Evolutionary conservation across 2,113 vertebrate genomes (phyloP), one percentile per base, ranked within the genome.

Genomic region (Ceyx margarethae): DNA sequence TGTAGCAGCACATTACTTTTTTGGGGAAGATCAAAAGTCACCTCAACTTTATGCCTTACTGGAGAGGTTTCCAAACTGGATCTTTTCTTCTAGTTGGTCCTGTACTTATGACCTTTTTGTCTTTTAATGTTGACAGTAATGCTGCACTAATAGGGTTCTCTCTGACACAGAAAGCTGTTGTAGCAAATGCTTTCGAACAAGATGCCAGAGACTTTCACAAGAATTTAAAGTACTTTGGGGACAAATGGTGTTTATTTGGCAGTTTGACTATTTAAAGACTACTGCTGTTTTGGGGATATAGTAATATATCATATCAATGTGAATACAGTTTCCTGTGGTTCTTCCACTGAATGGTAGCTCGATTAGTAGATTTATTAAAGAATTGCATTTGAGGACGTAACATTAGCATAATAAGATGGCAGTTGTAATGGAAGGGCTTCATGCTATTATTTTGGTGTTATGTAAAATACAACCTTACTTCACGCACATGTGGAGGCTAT

Each of bases 31-130:
- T 94, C 98, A 98, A 82, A 96, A 95, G 82, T 99, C 99, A 15
- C 95, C 98, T 90, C 95, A 97, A 85, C 97, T 99, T 54, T 85
- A 93, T 57, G 94, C 96, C 72, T 96, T 99, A 90, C 95, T 98
- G 60, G 85, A 90, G 33, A 98, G 95, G 87, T 98, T 99, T 82
- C 99, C 99, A 61, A 90, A 96, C 9, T 99, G 99, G 99, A 96
- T 98, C 0, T 99, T 99, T 87, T 97, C 98, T 37, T 99, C 99
- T 8, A 98, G 97, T 40, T 99, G 99, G 99, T 98, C 98, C 97
- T 99, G 98, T 95, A 99, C 98, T 43, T 99, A 99, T 0, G 97
- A 98, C 92, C 98, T 99, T 95, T 99, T 97, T 95, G 95, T 98
- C 66, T 98, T 98, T 91, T 98, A 95, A 94, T 21, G 42, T 60